A percentile compares a stretch with the other conserved stretches of the same genome.
Conservation (phyloP, 2,797 vertebrate species). For the Cercopithecus mitis region DNA sequence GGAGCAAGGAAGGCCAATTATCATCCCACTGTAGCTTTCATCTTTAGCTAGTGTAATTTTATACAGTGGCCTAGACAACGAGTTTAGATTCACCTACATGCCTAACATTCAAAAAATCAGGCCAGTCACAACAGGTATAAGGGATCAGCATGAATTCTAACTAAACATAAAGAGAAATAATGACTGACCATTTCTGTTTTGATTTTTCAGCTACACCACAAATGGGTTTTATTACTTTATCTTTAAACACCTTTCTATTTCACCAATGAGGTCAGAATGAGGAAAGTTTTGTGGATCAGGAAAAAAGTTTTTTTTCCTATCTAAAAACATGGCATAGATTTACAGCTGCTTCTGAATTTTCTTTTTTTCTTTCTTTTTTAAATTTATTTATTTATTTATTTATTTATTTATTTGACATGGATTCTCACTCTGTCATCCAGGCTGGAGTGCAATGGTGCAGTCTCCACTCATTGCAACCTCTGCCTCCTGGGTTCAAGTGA, state of each 20-base stretch:
- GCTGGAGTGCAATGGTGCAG: no score
- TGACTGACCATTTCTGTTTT: neutral
- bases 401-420: no score
- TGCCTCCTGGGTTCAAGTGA: no score
- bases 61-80: neutral
- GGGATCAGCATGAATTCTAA: neutral
- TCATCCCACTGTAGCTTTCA: neutral
- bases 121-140: neutral
- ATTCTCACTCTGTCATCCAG: no score
- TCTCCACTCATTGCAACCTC: no score
- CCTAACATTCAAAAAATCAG: neutral
- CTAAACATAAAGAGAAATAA: constrained; percentile 23
- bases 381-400: no score
- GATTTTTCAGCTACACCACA: neutral
- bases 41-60: no score
- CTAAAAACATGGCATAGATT: neutral
- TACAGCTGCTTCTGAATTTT: neutral
- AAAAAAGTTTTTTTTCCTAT: neutral
- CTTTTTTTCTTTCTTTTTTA: no score
- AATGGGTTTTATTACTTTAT: neutral
- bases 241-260: neutral
- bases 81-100: neutral
- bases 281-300: neutral
- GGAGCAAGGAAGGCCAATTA: neutral
- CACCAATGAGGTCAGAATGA: neutral